These are phyloP conservation scores for Apocheima hispidaria DNA, from an alignment of 2,888 invertebrate species.

Conservation along the genomic window DNA sequence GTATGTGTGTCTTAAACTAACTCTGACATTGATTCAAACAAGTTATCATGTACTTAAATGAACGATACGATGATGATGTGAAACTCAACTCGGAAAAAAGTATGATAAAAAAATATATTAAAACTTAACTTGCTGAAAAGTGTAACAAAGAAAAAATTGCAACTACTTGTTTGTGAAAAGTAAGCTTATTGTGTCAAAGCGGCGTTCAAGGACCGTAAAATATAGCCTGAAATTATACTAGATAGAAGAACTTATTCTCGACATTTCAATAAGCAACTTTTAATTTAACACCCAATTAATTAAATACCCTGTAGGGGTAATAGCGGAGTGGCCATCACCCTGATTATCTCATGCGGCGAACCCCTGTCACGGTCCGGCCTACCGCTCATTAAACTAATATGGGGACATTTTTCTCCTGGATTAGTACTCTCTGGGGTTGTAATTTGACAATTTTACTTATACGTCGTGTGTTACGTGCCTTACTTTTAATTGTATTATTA, in stretches of 20 bases:
- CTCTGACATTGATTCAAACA: no score
- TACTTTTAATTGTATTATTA: not conserved
- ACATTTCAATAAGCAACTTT: constrained; percentile 41
- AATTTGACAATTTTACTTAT: not conserved
- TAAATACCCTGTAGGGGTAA: constrained; percentile 39
- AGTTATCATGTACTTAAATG: no score
- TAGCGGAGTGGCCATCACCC: constrained; percentile 40
- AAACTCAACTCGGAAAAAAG: no score
- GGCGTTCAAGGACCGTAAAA: no score
- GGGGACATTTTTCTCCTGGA: constrained; percentile 40
- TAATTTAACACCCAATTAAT: constrained; percentile 44
- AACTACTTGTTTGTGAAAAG: no score
- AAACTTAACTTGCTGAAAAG: no score
- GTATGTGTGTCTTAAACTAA: no score
- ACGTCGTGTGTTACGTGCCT: not conserved
- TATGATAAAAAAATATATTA: no score
- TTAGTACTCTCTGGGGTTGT: constrained; percentile 34
- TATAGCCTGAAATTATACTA: no score
- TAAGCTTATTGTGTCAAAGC: no score
- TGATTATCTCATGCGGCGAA: constrained; percentile 42
- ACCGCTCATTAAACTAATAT: constrained; percentile 46
- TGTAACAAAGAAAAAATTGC: no score
- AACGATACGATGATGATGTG: no score
- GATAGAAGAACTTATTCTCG: constrained; percentile 15
- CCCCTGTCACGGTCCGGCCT: constrained; percentile 42